Base-by-base conservation (phyloP, 2,888 invertebrate genomes). In the Leptopilina myrica region DNA sequence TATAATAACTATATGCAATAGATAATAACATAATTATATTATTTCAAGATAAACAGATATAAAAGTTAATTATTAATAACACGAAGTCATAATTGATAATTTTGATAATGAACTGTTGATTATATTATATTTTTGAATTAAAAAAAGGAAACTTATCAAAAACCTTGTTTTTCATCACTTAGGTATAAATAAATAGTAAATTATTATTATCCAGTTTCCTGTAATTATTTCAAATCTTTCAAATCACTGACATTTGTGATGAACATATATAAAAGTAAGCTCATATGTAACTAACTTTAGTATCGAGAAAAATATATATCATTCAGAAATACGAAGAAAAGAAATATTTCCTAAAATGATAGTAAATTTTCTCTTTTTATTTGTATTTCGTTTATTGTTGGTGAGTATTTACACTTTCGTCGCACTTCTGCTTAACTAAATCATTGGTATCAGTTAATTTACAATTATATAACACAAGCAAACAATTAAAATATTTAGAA, bases 141-240 rank as follows among this genome's bases (percentile, higher is more conserved):
- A 62, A 62, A 62, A 62, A 62, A 20, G 33, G 59, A 49, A 49
- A 49, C 62, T 62, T 62, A 62, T 62, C 62, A 62, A 15, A 62
- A 62, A 62, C 62, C 62, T 62, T 62, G 62, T 15, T 20, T 62
- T 62, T 15, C n/a, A 62, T 62, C 62, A 62, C 20, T 62, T 62
- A n/a, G 3, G 62, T 62, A 3, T 20, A 20, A 62, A 62, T 62
- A 62, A 59, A 59, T 59, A 59, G n/a, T n/a, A n/a, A 59, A 59
- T 59, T n/a, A 59, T 62, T 62, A 20, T 62, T 62, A 49, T 69
- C 67, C 49, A 49, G 26, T 53, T 69, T 69, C 26, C 69, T 53
- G 53, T 69, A 20, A n/a, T 62, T 62, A 62, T 62, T 62, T 62
- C 15, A 62, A 33, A 62, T 62, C 20, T 20, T 62, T 62, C n/a